Base-by-base conservation (phyloP, 2,113 vertebrate genomes). In the Etheostoma cragini region DNA sequence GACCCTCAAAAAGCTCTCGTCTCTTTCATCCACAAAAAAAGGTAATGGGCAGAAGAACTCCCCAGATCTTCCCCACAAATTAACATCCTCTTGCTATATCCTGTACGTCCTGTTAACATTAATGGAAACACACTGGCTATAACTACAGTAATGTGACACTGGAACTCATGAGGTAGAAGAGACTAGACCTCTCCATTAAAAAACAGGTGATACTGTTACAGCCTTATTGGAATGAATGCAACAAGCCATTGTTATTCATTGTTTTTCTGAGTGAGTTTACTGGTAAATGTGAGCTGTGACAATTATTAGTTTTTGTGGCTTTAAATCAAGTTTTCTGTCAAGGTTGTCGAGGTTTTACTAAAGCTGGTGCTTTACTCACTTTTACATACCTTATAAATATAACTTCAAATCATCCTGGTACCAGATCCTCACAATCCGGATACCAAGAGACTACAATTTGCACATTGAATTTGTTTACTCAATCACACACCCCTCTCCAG, bases 41-140 rank as follows among this genome's bases (percentile, higher is more conserved):
- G 79, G 71, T 50, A 71, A 57, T 82, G 72, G 73, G 68, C 63
- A 83, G 87, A 86, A 61, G 87, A 76, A 73, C 71, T 65, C 68
- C 16, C 76, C 57, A 80, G 63, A 76, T 46, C 30, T 52, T 76
- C 68, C 61, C 68, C 73, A 54, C 67, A 87, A 89, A 88, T 90
- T 58, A 81, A 91, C 85, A 61, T 30, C 8, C n/a, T 80, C 62
- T 64, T 62, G 38, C 38, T 77, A 49, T 88, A 86, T 63, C 1
- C 26, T 26, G 26, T 26, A 75, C 57, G 76, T 84, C 53, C 38
- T 42, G 17, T 10, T 67, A 49, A 47, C 35, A 49, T 26, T 12
- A 26, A 19, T 50, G 73, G 72, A 87, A 45, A 78, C 70, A 60
- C 54, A 76, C 45, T 65, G 52, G 80, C 69, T 64, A 33, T 67